Base-by-base conservation (phyloP, 2,113 vertebrate genomes). In the Cyanoderma ruficeps region DNA sequence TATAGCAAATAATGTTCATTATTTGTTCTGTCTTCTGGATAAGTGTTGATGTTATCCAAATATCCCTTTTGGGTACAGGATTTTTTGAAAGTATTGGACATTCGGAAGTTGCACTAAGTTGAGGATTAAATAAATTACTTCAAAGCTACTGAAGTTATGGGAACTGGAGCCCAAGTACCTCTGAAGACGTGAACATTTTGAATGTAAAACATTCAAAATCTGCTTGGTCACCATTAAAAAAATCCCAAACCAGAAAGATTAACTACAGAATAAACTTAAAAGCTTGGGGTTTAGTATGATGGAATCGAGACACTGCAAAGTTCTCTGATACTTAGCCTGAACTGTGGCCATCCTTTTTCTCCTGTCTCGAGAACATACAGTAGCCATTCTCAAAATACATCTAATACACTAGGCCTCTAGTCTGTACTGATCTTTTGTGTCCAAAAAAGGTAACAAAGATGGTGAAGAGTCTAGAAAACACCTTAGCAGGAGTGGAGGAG, bases 71-170 rank as follows among this genome's bases (percentile, higher is more conserved):
- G 47, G 8, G 4, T 59, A 20, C 7, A 72, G 24, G 6, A 35
- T 15, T 83, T 90, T 70, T 74, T 35, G 4, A 76, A 87, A 39
- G 3, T 35, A 67, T 20, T n/a, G 1, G 21, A 14, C 27, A 56
- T 53, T 74, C 11, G 50, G 33, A 71, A 56, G 3, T 59, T 64
- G 39, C 8, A 31, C 21, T 47, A 35, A 67, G 0, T 0, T 74
- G 24, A 4, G 30, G 19, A 41, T 52, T 72, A 67, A 83, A 37
- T 63, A 89, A 53, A 0, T 64, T 85, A 55, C 16, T 74, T 65
- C 28, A 88, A 94, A 88, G 13, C 3, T 50, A 50, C 22, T 33
- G 14, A 76, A 64, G 15, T 15, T 76, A 80, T 11, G n/a, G 7
- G 23, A 70, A 46, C 24, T 57, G 20, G 19, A 81, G 8, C 50